Evolutionary conservation across 2,113 vertebrate species (phyloP), one percentile per base, ranked within the genome.

Genomic region (Trinectes maculatus): DNA sequence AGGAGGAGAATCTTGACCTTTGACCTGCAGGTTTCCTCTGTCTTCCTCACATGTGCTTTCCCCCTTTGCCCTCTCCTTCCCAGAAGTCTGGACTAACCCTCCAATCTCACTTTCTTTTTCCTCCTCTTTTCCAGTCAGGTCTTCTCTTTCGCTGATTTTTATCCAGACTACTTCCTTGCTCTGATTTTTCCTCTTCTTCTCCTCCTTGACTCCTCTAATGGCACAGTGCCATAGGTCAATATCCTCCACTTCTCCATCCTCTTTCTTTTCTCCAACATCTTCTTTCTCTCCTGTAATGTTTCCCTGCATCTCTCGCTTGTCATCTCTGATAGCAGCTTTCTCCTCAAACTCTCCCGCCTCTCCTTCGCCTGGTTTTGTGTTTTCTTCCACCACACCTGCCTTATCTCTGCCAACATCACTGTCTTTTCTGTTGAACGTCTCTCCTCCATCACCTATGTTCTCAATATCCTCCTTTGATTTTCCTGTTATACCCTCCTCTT

Each of bases 171-270:
- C 1, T n/a, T 43, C 29, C 42, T 40, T 46, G 28, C 3, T 4
- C 44, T 4, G 13, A 19, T 22, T 25, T 9, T 16, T 5, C 3
- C 13, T n/a, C 24, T 28, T 21, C 18, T 61, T 10, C 71, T 94
- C 93, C 6, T 71, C 69, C 36, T 59, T 34, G 15, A 10, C 1
- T 44, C 6, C 18, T 56, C 62, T 29, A 67, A 87, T 44, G 85
- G 79, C 43, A 26, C 58, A 58, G 10, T 53, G 62, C 77, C 77
- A 81, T 5, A 71, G 48, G 24, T 77, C 71, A 16, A 63, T 43
- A 18, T 72, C 66, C n/a, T 63, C 58, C 6, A 61, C 51, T 28
- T 42, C 19, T 43, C 2, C 2, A 1, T 56, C 2, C 2, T 42
- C 33, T 6, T 57, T 59, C 6, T 28, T 66, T 19, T 24, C 70